phyloP scores from a whole-genome alignment of 2,797 vertebrate species.

The Etheostoma nigrum region DNA sequence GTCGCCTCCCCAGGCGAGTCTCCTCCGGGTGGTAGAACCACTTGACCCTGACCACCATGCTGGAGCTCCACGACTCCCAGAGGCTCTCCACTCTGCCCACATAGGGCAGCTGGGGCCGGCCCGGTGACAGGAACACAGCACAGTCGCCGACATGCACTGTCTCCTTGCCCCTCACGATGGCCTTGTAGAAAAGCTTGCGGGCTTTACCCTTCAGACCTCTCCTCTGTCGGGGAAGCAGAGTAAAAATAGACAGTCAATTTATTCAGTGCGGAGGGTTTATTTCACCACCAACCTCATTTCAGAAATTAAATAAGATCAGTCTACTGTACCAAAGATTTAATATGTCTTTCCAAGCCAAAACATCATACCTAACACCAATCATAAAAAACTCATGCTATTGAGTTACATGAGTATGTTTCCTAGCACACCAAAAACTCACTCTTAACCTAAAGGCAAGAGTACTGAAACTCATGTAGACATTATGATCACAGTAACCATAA shows the following conservation, averaged over 20 bases:
- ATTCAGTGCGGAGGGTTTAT: conserved; percentile 28
- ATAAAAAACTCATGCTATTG: neutral
- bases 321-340: conserved; percentile 28
- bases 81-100: conserved; percentile 98
- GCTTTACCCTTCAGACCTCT: conserved; percentile 98
- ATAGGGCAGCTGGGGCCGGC: conserved; percentile 96
- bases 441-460: neutral
- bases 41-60: conserved; percentile 98
- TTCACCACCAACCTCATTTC: conserved; percentile 26
- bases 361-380: neutral
- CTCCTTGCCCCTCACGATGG: conserved; percentile 96
- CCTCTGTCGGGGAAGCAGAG: conserved; percentile 83
- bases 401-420: neutral
- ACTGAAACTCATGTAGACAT: neutral
- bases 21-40: conserved; percentile 99
- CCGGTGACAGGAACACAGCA: conserved; percentile 96
- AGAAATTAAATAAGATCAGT: conserved; percentile 12
- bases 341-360: neutral
- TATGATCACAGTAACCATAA: conserved; percentile 4
- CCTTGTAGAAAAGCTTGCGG: conserved; percentile 98
- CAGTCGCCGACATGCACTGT: conserved; percentile 94
- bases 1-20: conserved; percentile 95
- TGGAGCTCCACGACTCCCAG: conserved; percentile 99
- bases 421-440: neutral
- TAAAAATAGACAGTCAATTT: conserved; percentile 37